Evolutionary conservation across 2,888 invertebrate genomes (phyloP).

Genomic region (Trissolcus japonicus): DNA sequence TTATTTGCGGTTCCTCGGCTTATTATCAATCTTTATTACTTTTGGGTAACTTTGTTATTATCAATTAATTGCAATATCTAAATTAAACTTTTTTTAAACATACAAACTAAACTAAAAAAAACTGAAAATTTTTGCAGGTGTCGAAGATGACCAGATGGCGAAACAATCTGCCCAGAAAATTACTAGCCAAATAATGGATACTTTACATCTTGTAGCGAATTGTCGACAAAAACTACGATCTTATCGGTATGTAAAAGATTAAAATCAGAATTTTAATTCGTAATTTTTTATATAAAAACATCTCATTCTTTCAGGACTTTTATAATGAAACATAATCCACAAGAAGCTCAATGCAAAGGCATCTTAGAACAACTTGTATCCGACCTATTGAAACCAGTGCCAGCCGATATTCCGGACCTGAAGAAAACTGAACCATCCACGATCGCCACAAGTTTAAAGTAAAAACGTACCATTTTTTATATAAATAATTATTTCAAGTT

Average conservation of each 20-base stretch:
- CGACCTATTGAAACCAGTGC: slow-evolving; percentile 79
- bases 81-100: slow-evolving; percentile 9
- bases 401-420: slow-evolving; percentile 80
- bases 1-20: slow-evolving; percentile 63
- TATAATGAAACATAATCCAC: slow-evolving; percentile 77
- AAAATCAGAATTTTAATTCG: slow-evolving; percentile 1
- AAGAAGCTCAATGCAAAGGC: slow-evolving; percentile 77
- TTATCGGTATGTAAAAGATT: slow-evolving; percentile 71
- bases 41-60: slow-evolving; percentile 60
- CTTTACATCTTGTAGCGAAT: slow-evolving; percentile 73
- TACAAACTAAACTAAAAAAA: no score
- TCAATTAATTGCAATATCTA: neutral
- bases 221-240: slow-evolving; percentile 74
- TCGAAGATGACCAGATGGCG: slow-evolving; percentile 62
- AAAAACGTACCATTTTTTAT: neutral
- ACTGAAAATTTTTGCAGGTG: slow-evolving; percentile 60
- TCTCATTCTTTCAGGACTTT: slow-evolving; percentile 72
- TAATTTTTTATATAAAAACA: slow-evolving; percentile 3
- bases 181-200: slow-evolving; percentile 69
- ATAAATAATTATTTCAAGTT: neutral
- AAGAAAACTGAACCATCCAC: slow-evolving; percentile 79
- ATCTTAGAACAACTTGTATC: slow-evolving; percentile 80
- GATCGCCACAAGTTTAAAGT: slow-evolving; percentile 83
- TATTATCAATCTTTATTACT: slow-evolving; percentile 70
- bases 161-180: slow-evolving; percentile 71